Base-by-base conservation (phyloP, 2,888 invertebrate species). In the Hydroisotoma schaefferi region DNA sequence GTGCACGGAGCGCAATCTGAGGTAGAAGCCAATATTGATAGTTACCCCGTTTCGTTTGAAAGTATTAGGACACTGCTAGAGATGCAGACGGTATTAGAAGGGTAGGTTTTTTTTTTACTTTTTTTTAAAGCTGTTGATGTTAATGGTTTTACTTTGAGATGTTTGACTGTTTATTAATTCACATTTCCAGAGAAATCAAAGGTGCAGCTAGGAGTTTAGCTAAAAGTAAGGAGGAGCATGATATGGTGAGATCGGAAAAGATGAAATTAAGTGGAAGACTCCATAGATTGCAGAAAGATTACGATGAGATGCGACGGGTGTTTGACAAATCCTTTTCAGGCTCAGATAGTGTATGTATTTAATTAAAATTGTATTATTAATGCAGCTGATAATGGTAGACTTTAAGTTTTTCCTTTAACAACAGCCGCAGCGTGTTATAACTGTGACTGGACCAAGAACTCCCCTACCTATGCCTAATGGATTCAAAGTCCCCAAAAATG, bases 51-150 rank as follows among this genome's bases (percentile, higher is more conserved):
- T 4, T 55, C 57, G 18, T 2, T 2, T 10, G 59, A 61, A 2
- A 59, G 64, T 1, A 26, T 67, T 4, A 38, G 40, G 44, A 53
- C 40, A 8, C 33, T 67, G 5, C 10, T 67, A 20, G 60, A 64
- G 18, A 53, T 55, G 18, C 57, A 59, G 18, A 29, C 37, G 12
- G 57, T 57, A 3, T 18, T 67, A n/a, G 29, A 59, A 23, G 15
- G 28, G 63, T 66, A 55, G 51, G 60, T 28, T 55, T 46, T 5
- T 51, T 33, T n/a, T 49, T 49, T 8, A 10, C 10, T 25, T 6
- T 52, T 20, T 37, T 18, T 52, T 37, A 18, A 23, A 23, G 15
- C 23, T 46, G 10, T 53, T 53, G 3, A 49, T n/a, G n/a, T n/a
- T 37, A 18, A 33, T 37, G 23, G 25, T 15, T 22, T 25, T 25